Conservation (phyloP, 2,888 invertebrate genomes). For the Hypena proboscidalis region DNA sequence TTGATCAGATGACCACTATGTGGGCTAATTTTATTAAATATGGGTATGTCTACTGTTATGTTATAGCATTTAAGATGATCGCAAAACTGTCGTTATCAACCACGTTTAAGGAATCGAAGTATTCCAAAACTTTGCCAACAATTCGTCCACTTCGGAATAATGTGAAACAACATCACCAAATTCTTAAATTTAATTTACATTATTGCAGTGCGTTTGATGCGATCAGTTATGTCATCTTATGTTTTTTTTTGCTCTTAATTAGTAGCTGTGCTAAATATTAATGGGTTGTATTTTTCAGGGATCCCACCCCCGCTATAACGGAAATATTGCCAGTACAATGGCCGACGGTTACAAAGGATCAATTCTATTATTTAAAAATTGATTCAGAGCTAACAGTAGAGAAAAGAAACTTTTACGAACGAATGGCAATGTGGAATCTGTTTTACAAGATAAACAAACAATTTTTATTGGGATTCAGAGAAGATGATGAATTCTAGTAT, state of each 20-base stretch:
- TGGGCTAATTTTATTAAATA: conserved; percentile 62
- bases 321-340: conserved; percentile 50
- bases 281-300: conserved; percentile 42
- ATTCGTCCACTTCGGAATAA: no score
- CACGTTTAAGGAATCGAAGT: no score
- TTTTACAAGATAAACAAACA: conserved; percentile 47
- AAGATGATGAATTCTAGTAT: conserved; percentile 4
- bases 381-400: conserved; percentile 42
- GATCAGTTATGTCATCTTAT: no score
- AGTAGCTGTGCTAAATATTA: not conserved
- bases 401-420: conserved; percentile 42
- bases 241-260: no score
- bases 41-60: conserved; percentile 41
- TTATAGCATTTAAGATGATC: no score
- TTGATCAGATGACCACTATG: conserved; percentile 55
- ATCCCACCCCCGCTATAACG: conserved; percentile 50
- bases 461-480: conserved; percentile 29
- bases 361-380: conserved; percentile 41
- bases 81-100: no score
- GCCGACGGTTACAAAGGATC: conserved; percentile 39
- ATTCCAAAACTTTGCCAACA: no score
- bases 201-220: no score
- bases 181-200: no score
- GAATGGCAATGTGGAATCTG: conserved; percentile 55
- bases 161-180: no score